Base-by-base conservation (phyloP, 37 sponge, comb jelly and placozoan species). In the Eunapius fragilis region DNA sequence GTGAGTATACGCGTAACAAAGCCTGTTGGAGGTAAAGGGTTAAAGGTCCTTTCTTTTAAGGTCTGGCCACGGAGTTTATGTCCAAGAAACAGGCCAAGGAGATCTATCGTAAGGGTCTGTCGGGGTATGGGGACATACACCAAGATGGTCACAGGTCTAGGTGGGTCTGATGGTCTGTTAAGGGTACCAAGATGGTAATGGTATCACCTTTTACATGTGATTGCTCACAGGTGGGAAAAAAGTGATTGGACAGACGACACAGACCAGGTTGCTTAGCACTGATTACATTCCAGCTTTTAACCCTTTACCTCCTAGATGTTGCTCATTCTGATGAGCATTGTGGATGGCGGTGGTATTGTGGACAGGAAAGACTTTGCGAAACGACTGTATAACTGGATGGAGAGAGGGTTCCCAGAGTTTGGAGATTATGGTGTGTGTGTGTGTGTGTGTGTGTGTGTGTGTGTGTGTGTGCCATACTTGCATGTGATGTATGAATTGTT, bases 221-320 rank as follows among this genome's bases (percentile, higher is more conserved):
- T n/a, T n/a, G n/a, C 75, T 13, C 38, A 31, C 37, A 94, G 97
- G 48, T 97, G 97, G 97, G 85, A 79, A 28, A 67, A 87, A 37
- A 93, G 97, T 22, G 97, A 97, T 76, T 97, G 97, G 97, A 97
- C 95, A 25, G 97, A 97, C 68, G 97, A 97, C 76, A 97, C 97
- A 27, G 97, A 97, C 67, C 97, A 93, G 74, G 89, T n/a, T 88
- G 70, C 22, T 70, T 25, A 6, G 25, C 67, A 6, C 11, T 10
- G 11, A 30, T 6, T 70, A 45, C 7, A 45, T 11, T 45, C 7
- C 47, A 45, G 47, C 9, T 4, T 38, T 71, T 93, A 92, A 91
- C 93, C 92, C n/a, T n/a, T n/a, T n/a, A n/a, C n/a, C n/a, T n/a
- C n/a, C n/a, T n/a, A n/a, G n/a, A n/a, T n/a, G n/a, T 30, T 97